A percentile compares a stretch with the other conserved stretches of the same genome.
Conservation (phyloP, 2,113 vertebrate genomes). For the Nothoprocta perdicaria region DNA sequence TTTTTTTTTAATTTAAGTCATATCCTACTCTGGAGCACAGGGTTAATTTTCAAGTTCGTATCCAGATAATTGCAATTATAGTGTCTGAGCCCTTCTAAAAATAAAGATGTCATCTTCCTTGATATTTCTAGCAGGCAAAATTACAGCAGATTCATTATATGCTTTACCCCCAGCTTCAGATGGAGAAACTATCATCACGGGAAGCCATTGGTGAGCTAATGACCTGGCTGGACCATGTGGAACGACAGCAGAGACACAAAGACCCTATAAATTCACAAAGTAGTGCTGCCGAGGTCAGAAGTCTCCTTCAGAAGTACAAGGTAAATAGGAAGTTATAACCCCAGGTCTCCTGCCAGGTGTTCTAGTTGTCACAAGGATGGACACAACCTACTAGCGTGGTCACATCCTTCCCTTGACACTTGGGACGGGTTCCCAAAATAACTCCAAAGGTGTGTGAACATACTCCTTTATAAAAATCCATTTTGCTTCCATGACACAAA, state of each 20-base stretch:
- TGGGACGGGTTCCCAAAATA: not conserved
- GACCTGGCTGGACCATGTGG: slow-evolving; percentile 78
- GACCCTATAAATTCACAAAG: not conserved
- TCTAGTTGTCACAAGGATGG: not conserved
- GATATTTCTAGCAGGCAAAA: slow-evolving; percentile 35
- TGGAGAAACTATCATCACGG: slow-evolving; percentile 84
- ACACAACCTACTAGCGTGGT: not conserved
- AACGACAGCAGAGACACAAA: slow-evolving; percentile 56
- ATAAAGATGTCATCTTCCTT: slow-evolving; percentile 29
- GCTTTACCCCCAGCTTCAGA: slow-evolving; percentile 80
- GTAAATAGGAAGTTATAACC: slow-evolving; percentile 69
- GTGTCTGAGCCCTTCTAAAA: slow-evolving; percentile 58
- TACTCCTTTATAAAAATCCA: not conserved
- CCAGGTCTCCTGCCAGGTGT: not conserved
- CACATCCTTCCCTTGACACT: not conserved
- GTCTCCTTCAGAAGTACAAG: slow-evolving; percentile 82
- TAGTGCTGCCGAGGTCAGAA: slow-evolving; percentile 60
- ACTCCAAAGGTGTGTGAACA: not conserved
- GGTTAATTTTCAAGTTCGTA: slow-evolving; percentile 52
- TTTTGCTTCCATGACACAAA: not conserved
- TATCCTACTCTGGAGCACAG: not conserved
- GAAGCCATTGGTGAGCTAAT: slow-evolving; percentile 84
- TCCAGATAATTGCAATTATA: slow-evolving; percentile 40
- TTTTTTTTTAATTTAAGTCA: slow-evolving; percentile 35
- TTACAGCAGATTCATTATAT: slow-evolving; percentile 58